Base-by-base conservation (phyloP, 2,888 invertebrate species). In the Epicampocera succincta region DNA sequence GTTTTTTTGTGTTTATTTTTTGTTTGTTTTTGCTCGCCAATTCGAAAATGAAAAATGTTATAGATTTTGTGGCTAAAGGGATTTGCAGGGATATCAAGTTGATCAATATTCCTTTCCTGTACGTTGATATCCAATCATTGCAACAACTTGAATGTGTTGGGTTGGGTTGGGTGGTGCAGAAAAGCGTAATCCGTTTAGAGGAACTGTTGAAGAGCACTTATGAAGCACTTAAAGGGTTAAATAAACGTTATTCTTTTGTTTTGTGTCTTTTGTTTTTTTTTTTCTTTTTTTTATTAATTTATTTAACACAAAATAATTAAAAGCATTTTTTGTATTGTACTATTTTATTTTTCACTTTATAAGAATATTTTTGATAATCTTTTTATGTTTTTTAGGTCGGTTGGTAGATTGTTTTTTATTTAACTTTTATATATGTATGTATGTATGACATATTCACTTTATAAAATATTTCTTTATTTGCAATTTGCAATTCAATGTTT, bases 81-180 rank as follows among this genome's bases (percentile, higher is more conserved):
- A 29, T 52, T 58, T 54, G 1, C 50, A 52, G 60, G 48, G 21
- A 40, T 69, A 33, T 58, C 38, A 61, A 19, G 38, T 12, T 58
- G 48, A 48, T 65, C 65, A 74, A 74, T 56, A 74, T 63, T 69
- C 61, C 76, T 38, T 76, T 76, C 69, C 77, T 77, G 61, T 77
- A n/a, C 38, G 46, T 15, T 52, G 54, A 13, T 48, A 71, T 74
- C 65, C 76, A 69, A 69, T 38, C 40, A 76, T 69, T 61, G 54
- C 76, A 54, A 60, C 12, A 60, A 40, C 29, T 54, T 63, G 21
- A 40, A 69, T 40, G 19, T 25, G 19, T 12, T 52, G 58, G 33
- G 33, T 9, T 4, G 9, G 38, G 38, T 13, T 40, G 50, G 54
- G 46, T 38, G 46, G 54, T 56, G 56, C 56, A 4, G 21, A 63